Conservation (phyloP, 2,113 vertebrate species). For the Nerophis lumbriciformis region DNA sequence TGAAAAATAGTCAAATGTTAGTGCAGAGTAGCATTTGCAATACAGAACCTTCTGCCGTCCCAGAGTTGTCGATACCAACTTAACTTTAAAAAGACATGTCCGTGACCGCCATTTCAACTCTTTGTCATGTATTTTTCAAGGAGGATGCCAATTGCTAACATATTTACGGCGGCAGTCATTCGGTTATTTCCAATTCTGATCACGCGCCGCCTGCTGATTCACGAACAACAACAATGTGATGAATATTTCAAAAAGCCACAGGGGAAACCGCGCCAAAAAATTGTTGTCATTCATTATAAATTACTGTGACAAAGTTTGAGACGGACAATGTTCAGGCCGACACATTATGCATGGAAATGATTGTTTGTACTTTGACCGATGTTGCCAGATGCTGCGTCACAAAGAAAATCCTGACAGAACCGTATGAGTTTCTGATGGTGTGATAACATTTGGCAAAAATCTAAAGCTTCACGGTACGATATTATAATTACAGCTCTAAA, state of each 20-base stretch:
- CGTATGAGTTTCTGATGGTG: too few species aligned
- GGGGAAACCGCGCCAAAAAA: constrained; percentile 10
- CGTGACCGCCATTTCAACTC: too few species aligned
- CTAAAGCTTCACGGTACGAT: too few species aligned
- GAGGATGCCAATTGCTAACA: constrained; percentile 1
- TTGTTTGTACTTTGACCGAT: not conserved
- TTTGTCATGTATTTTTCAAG: not conserved
- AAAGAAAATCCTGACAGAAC: too few species aligned
- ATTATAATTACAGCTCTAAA: too few species aligned
- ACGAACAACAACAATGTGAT: constrained; percentile 21
- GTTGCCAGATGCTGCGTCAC: too few species aligned
- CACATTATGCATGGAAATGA: constrained; percentile 16
- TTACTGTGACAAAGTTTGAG: constrained; percentile 20
- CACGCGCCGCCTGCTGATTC: constrained; percentile 14
- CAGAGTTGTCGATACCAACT: too few species aligned
- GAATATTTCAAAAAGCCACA: constrained; percentile 31
- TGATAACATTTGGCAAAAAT: too few species aligned
- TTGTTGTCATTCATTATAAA: constrained; percentile 25
- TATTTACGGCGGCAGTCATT: constrained; percentile 1
- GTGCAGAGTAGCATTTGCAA: too few species aligned
- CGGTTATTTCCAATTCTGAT: constrained; percentile 16
- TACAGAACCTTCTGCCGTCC: too few species aligned
- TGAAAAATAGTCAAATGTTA: too few species aligned
- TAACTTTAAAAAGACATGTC: too few species aligned
- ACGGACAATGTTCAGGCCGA: constrained; percentile 8